Evolutionary conservation across 2,888 invertebrate genomes (phyloP).

Genomic region (Morpho deidamia): DNA sequence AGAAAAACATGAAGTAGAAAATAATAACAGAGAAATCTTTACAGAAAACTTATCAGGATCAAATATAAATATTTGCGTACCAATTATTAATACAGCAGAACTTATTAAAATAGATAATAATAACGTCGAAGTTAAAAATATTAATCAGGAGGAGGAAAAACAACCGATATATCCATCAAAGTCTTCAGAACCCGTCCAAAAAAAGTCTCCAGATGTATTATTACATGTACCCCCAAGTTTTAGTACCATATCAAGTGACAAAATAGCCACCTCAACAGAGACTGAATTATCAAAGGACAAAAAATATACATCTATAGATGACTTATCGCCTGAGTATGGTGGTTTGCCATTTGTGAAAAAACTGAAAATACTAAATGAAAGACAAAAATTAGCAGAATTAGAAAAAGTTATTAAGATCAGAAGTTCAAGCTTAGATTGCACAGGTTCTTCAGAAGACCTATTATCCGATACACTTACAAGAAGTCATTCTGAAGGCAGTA

Average conservation of each 20-base stretch:
- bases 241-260: constrained; percentile 40
- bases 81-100: constrained; percentile 64
- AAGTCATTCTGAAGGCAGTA: constrained; percentile 89
- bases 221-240: constrained; percentile 60
- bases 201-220: constrained; percentile 65
- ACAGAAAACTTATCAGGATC: constrained; percentile 37
- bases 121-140: constrained; percentile 55
- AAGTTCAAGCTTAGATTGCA: constrained; percentile 89
- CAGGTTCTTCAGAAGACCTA: constrained; percentile 79
- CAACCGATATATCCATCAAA: constrained; percentile 60
- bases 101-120: constrained; percentile 73
- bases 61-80: constrained; percentile 54
- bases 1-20: constrained; percentile 47
- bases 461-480: constrained; percentile 81
- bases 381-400: constrained; percentile 90
- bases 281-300: constrained; percentile 70
- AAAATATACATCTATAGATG: constrained; percentile 90
- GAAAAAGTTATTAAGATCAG: constrained; percentile 86
- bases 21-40: constrained; percentile 33
- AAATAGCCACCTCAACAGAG: constrained; percentile 38
- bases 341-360: constrained; percentile 93
- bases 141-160: constrained; percentile 56
- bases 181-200: constrained; percentile 61
- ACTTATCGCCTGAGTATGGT: constrained; percentile 91
- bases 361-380: constrained; percentile 91